These are phyloP conservation scores for Eublepharis macularius DNA, from an alignment of 2,113 vertebrate species.

Conservation along the genomic window DNA sequence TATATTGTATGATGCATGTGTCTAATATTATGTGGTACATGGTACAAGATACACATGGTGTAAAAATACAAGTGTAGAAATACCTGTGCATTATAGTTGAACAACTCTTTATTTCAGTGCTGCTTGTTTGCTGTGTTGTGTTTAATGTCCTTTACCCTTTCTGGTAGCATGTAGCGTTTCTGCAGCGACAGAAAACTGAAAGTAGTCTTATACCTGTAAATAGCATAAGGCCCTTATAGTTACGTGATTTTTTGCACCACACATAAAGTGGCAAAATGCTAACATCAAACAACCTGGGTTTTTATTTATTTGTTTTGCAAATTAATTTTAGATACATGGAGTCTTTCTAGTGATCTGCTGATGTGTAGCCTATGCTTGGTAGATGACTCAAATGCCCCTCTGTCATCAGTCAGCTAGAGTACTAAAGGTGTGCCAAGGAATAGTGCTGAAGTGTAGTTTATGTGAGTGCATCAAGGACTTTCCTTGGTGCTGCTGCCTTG, in stretches of 20 bases:
- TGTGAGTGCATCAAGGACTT: slow-evolving; percentile 9
- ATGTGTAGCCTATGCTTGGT: neutral
- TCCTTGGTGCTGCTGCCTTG: slow-evolving; percentile 6
- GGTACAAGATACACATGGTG: neutral
- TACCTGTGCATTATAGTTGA: neutral
- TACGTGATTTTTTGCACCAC: neutral
- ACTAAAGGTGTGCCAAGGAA: neutral
- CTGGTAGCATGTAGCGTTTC: neutral
- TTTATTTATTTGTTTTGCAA: neutral
- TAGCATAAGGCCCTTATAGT: neutral
- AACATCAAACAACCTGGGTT: neutral
- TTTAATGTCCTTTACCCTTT: neutral
- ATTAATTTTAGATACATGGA: neutral
- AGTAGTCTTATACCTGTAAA: neutral
- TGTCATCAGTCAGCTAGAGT: neutral
- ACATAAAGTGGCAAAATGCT: neutral
- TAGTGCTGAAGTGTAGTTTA: slow-evolving; percentile 15
- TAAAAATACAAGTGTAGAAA: neutral
- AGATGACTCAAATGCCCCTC: neutral
- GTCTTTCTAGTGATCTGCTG: neutral
- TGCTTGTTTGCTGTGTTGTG: neutral
- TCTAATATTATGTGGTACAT: neutral
- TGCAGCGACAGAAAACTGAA: neutral
- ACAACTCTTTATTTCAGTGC: neutral
- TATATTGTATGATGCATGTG: neutral